Percentiles rank a stretch among this genome's conserved stretches.
These are phyloP conservation scores for Montifringilla adamsi DNA, from an alignment of 2,113 vertebrate genomes.

Conservation along the genomic window DNA sequence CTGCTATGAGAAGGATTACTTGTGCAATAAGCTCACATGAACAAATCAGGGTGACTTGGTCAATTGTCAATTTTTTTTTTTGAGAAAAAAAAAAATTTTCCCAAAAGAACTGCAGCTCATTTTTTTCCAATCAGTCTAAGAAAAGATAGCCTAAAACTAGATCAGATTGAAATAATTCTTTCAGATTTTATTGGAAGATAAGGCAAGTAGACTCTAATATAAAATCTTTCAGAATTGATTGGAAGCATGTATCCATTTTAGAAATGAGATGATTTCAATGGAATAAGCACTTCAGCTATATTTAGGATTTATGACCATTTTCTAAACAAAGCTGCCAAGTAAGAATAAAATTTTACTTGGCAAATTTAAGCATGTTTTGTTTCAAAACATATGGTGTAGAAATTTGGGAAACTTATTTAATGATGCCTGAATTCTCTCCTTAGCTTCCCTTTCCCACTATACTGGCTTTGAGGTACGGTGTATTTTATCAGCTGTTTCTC, in stretches of 20 bases:
- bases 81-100: not conserved
- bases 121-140: not conserved
- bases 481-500: not conserved
- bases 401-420: not conserved
- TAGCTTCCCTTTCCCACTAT: not conserved
- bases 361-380: not conserved
- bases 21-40: not conserved
- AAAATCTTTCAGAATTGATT: not conserved
- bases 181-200: not conserved
- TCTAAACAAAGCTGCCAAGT: conserved; percentile 15
- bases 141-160: not conserved
- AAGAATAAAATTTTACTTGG: conserved; percentile 36
- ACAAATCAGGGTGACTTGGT: not conserved
- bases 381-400: conserved; percentile 17
- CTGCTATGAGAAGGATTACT: not conserved
- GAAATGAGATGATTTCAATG: not conserved
- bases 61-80: not conserved
- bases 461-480: not conserved
- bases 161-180: not conserved
- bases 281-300: conserved; percentile 14
- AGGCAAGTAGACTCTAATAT: not conserved
- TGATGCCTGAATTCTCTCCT: not conserved
- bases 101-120: not conserved
- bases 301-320: conserved; percentile 7
- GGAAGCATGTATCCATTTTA: not conserved